Evolutionary conservation across 2,797 vertebrate species (phyloP).

Genomic region (Heterohyrax brucei): DNA sequence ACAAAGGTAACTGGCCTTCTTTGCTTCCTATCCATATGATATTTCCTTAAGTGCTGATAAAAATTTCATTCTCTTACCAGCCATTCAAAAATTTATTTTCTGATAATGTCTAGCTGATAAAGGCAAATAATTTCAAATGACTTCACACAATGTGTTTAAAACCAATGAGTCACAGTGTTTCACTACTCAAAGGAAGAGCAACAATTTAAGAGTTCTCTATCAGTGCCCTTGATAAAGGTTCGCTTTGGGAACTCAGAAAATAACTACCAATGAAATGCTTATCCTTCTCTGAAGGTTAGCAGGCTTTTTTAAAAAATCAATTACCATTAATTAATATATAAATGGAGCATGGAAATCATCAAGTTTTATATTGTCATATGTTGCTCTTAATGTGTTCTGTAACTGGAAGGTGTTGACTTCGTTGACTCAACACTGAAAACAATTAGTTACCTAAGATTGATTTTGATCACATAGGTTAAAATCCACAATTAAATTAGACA

Average conservation of each 20-base stretch:
- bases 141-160: conserved; percentile 50
- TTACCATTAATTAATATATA: conserved; percentile 41
- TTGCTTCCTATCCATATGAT: neutral
- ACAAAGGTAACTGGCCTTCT: rapidly evolving
- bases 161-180: neutral
- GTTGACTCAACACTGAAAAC: conserved; percentile 47
- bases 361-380: neutral
- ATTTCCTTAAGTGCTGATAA: neutral
- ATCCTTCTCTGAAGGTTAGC: conserved; percentile 20
- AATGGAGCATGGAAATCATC: conserved; percentile 28
- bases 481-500: conserved; percentile 41
- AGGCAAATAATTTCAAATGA: conserved; percentile 60
- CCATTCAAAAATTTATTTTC: conserved; percentile 49
- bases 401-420: neutral
- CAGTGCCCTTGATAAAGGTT: conserved; percentile 13
- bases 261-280: conserved; percentile 5
- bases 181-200: conserved; percentile 14
- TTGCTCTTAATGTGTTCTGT: neutral
- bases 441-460: neutral
- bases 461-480: conserved; percentile 57
- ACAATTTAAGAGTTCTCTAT: conserved; percentile 55
- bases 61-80: neutral
- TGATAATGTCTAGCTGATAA: conserved; percentile 25
- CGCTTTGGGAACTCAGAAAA: conserved; percentile 50
- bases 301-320: conserved; percentile 42